Base-by-base conservation (phyloP, 2,797 vertebrate species). In the Alfaro cultratus region DNA sequence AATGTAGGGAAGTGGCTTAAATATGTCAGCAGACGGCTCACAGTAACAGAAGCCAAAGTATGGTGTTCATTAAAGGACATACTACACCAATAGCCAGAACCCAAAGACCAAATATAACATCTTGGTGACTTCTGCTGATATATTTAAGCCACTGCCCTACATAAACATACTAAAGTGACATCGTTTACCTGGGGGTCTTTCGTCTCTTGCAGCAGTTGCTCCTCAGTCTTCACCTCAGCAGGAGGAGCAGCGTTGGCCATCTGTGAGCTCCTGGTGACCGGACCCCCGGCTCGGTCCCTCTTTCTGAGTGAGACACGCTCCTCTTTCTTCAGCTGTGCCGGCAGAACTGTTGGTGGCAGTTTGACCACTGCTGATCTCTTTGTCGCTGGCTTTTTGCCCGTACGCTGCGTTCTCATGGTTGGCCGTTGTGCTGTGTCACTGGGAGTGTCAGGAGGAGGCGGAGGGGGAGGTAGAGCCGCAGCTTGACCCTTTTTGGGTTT, bases 221-320 rank as follows among this genome's bases (percentile, higher is more conserved):
- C 97, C 80, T 99, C 97, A 36, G 93, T 93, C 89, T 96, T 97
- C 90, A 39, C 93, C 74, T 98, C 97, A 47, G 92, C 90, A 55
- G 94, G 80, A 78, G 96, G 95, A 7, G 95, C 90, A 16, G 95
- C 86, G 82, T 85, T 95, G 1, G 96, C 95, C 93, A 97, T 96
- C 89, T 99, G 98, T 70, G 98, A 93, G 92, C 98, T 99, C 67
- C 99, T 96, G 49, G 98, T 99, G 82, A 99, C 90, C 0, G 99
- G 98, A 78, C 98, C 98, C 34, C 97, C 97, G 1, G 96, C 94
- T 85, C 97, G 93, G 80, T 97, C 97, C 82, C 97, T 94, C 4
- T 93, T 95, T 84, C 97, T 96, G 0, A 93, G 89, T 51, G 89
- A 95, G 90, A 98, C 97, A 4, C 97, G 96, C 78, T 97, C 97